Percentiles rank a stretch among this genome's conserved stretches.
Conservation (phyloP, 2,797 vertebrate species). For the Crax fasciolata region DNA sequence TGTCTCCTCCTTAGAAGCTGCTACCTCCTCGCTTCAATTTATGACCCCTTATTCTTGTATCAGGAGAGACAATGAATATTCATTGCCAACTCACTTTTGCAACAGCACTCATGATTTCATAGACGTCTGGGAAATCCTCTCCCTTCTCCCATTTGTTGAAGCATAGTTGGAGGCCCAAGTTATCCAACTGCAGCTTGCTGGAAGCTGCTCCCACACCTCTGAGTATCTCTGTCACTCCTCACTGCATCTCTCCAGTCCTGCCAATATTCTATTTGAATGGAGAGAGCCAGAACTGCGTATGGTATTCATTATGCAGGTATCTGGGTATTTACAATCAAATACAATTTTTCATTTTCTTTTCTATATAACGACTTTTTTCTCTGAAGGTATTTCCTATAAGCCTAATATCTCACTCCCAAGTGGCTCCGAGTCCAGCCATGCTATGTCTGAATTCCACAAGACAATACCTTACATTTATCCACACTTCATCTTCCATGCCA, state of each 20-base stretch:
- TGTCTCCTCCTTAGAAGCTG: background rate
- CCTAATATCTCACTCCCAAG: background rate
- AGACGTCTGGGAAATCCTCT: background rate
- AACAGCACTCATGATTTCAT: background rate
- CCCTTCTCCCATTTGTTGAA: background rate
- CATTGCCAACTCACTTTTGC: background rate
- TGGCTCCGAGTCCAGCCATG: background rate
- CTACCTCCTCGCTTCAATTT: background rate
- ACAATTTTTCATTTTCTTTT: background rate
- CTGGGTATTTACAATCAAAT: background rate
- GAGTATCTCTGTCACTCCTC: background rate
- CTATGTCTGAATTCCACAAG: background rate
- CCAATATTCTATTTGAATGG: background rate
- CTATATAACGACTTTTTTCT: background rate
- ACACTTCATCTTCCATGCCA: background rate
- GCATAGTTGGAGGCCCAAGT: background rate
- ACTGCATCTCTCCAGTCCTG: background rate
- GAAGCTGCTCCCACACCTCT: background rate
- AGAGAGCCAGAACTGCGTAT: background rate
- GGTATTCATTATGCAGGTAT: background rate
- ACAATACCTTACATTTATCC: background rate
- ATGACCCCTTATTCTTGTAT: background rate
- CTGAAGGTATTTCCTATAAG: background rate
- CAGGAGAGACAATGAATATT: background rate
- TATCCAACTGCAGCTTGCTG: background rate